Evolutionary conservation across 2,113 vertebrate species (phyloP).

Genomic region (pig (Sus scrofa)): T2T-Sscrofa CM000819.6:48383501-48384000

Average conservation of each 20-base stretch:
- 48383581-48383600: neutral
- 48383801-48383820: neutral
- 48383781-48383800: slow-evolving; percentile 11
- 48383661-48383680: neutral
- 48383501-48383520: neutral
- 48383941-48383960: slow-evolving; percentile 59
- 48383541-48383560: neutral
- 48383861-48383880: neutral
- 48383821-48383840: neutral
- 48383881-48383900: slow-evolving; percentile 1
- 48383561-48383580: neutral
- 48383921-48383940: slow-evolving; percentile 9
- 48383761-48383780: neutral
- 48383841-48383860: neutral
- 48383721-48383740: neutral
- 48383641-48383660: neutral
- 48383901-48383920: slow-evolving; percentile 39
- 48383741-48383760: neutral
- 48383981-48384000: slow-evolving; percentile 42
- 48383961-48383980: slow-evolving; percentile 50
- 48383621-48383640: neutral
- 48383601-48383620: neutral
- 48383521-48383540: neutral
- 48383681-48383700: neutral
- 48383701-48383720: neutral